Base-by-base conservation (phyloP, 2,797 vertebrate genomes). In the Smutsia temminckii region DNA sequence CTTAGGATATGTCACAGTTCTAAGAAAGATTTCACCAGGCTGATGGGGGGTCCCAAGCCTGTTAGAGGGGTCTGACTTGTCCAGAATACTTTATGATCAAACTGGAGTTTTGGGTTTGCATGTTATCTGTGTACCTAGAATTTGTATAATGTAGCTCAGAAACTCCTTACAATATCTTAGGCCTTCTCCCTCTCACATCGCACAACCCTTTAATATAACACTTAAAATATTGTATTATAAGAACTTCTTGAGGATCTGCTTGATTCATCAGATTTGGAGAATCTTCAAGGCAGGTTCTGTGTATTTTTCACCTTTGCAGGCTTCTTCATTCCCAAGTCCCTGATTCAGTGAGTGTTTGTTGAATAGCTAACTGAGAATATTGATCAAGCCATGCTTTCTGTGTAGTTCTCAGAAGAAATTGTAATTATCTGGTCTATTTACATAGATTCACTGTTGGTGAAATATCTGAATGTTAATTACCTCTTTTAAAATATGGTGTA, bases 401-500 rank as follows among this genome's bases (percentile, higher is more conserved):
- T 93, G 42, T 80, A 57, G 4, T 85, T 93, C 40, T 78, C 32
- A 87, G 64, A 69, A 91, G 68, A 95, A 88, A 55, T 68, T 74
- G 1, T 51, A 61, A n/a, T 79, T 91, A 40, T 55, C 34, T 91
- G 51, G 7, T 55, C 87, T 74, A 63, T 21, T 88, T 74, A n/a
- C 46, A 74, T 78, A 25, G 40, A 74, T 88, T 93, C 49, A 53
- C 46, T 93, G 49, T 72, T 66, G 61, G 20, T 88, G 29, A 84
- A 87, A 61, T 87, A 78, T 49, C 25, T 64, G 46, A 85, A 88
- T 89, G 29, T 63, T 53, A 78, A 71, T 71, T 46, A 42, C 6
- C 8, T 85, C 51, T 61, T 53, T 3, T 68, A 72, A 95, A 85
- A 66, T 71, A 46, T 51, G 21, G 77, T 61, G 5, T 51, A 92